Conservation (phyloP, 2,888 invertebrate species). For the Dendrolimus houi region DNA sequence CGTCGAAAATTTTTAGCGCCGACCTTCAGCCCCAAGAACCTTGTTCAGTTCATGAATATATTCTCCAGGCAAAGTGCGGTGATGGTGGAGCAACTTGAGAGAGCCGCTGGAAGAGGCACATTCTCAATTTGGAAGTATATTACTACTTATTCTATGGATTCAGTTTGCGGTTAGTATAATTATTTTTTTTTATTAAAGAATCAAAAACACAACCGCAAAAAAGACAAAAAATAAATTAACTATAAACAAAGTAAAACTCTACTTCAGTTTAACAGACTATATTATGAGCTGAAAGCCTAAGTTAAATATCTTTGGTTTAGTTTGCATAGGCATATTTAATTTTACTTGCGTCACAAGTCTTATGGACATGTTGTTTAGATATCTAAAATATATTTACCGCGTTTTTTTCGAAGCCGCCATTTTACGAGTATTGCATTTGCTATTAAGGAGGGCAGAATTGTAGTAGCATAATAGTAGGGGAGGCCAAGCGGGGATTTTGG, state of each 20-base stretch:
- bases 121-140: slow-evolving; percentile 18
- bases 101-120: slow-evolving; percentile 7
- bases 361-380: no score
- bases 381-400: no score
- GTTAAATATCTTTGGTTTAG: neutral
- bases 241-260: neutral
- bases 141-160: slow-evolving; percentile 22
- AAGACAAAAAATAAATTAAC: neutral
- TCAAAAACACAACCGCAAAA: no score
- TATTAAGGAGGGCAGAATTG: no score
- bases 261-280: no score
- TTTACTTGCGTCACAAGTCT: no score
- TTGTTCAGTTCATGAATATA: slow-evolving; percentile 24
- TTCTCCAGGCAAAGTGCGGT: slow-evolving; percentile 22
- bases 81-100: slow-evolving; percentile 12
- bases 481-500: no score
- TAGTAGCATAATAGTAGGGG: no score
- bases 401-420: no score
- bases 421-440: no score
- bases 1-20: slow-evolving; percentile 33
- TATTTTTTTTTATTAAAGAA: no score
- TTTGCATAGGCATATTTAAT: no score
- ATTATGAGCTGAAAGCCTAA: neutral
- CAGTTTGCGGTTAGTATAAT: slow-evolving; percentile 17
- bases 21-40: slow-evolving; percentile 25